Conservation (phyloP, 2,888 invertebrate genomes). For the Aphrophora alni region DNA sequence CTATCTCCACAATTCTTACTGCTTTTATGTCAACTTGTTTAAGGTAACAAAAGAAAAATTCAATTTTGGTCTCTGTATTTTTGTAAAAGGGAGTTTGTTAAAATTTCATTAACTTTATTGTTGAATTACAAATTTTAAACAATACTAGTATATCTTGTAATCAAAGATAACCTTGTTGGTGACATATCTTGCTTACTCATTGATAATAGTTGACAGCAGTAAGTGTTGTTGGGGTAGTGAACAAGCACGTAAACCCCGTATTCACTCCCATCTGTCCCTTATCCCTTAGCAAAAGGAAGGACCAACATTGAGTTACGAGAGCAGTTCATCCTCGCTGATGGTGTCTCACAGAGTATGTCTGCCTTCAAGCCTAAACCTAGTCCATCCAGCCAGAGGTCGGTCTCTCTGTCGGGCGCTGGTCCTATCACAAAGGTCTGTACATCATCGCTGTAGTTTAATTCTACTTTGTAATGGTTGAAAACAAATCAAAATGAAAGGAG, state of each 20-base stretch:
- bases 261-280: neutral
- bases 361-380: constrained; percentile 95
- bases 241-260: neutral
- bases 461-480: neutral
- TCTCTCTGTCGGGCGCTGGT: constrained; percentile 74
- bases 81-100: too few species aligned
- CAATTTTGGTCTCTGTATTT: too few species aligned
- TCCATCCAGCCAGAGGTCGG: constrained; percentile 69
- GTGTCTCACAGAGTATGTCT: constrained; percentile 98
- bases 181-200: too few species aligned
- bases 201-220: neutral
- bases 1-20: neutral
- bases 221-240: neutral
- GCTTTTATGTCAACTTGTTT: neutral
- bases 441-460: neutral
- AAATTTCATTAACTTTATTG: too few species aligned
- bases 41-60: too few species aligned
- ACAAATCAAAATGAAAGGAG: neutral
- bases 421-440: constrained; percentile 90
- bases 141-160: too few species aligned
- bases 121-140: too few species aligned
- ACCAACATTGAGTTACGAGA: constrained; percentile 99
- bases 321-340: constrained; percentile 98
- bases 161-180: too few species aligned
- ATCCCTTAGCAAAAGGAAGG: constrained; percentile 90